These are phyloP conservation scores for Ernsta delagoae DNA, from an alignment of 2,888 invertebrate genomes.

Conservation along the genomic window DNA sequence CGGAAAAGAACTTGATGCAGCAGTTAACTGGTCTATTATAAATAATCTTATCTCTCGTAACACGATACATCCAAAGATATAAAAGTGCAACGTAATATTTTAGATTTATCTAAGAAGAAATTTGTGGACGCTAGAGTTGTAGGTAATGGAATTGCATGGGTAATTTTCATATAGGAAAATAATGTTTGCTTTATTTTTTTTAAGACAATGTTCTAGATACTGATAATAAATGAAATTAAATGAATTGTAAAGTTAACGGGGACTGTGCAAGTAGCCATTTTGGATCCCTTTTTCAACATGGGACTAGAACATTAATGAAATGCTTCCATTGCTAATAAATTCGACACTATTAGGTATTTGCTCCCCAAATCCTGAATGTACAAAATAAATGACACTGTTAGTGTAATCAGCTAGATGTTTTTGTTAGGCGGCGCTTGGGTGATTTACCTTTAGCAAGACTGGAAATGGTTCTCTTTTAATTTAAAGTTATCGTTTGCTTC, in stretches of 20 bases:
- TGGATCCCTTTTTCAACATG: slow-evolving; percentile 38
- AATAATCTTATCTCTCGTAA: slow-evolving; percentile 3
- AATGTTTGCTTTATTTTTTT: slow-evolving; percentile 58
- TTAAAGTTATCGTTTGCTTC: slow-evolving; percentile 44
- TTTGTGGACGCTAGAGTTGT: slow-evolving; percentile 71
- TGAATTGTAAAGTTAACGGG: slow-evolving; percentile 56
- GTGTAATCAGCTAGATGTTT: slow-evolving; percentile 61
- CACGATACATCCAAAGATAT: slow-evolving; percentile 16
- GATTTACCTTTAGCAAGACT: slow-evolving; percentile 57
- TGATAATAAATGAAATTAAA: slow-evolving; percentile 59
- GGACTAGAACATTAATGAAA: slow-evolving; percentile 15
- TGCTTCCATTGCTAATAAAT: slow-evolving; percentile 19
- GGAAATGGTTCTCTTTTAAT: slow-evolving; percentile 54
- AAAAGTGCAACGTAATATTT: slow-evolving; percentile 36
- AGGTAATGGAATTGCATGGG: slow-evolving; percentile 70
- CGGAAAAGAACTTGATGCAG: too few relatives aligned
- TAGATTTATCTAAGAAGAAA: slow-evolving; percentile 51
- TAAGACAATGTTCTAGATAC: slow-evolving; percentile 70
- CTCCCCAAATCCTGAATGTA: slow-evolving; percentile 80
- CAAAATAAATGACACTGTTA: slow-evolving; percentile 68
- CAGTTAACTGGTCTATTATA: too few relatives aligned
- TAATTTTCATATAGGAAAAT: slow-evolving; percentile 60
- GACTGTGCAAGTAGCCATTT: too few relatives aligned
- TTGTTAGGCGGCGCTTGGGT: slow-evolving; percentile 60
- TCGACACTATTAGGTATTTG: slow-evolving; percentile 45